These are phyloP conservation scores for Tenthredo livida DNA, from an alignment of 2,888 invertebrate species.

Conservation along the genomic window DNA sequence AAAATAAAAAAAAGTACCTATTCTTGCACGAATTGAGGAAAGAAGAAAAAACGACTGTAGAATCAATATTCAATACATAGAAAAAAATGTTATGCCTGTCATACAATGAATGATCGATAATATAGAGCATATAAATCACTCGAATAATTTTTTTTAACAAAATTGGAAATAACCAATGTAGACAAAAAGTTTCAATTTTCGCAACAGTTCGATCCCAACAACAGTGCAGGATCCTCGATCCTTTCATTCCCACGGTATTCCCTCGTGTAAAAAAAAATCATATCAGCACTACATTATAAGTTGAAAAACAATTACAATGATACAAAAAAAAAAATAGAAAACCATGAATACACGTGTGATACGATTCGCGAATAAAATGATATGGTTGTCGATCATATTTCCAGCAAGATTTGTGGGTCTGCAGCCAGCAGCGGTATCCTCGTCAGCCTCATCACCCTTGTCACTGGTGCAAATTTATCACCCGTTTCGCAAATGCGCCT, in stretches of 20 bases:
- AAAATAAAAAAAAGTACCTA: not conserved
- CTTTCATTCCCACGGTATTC: not conserved
- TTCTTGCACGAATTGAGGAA: not conserved
- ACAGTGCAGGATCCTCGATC: not conserved
- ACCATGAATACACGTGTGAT: not conserved
- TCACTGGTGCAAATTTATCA: conserved; percentile 24
- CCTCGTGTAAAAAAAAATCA: not conserved
- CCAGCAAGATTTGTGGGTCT: conserved; percentile 3
- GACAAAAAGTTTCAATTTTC: not conserved
- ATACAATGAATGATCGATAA: no score
- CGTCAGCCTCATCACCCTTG: conserved; percentile 1
- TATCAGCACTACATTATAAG: not conserved
- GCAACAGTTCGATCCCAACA: not conserved
- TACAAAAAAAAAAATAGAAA: not conserved
- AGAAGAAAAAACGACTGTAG: not conserved
- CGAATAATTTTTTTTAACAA: no score
- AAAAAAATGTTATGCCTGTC: not conserved
- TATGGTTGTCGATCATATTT: conserved; percentile 10
- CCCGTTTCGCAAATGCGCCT: not conserved
- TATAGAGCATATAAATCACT: no score
- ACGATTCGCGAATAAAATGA: not conserved
- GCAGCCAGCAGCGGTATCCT: not conserved
- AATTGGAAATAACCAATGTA: no score
- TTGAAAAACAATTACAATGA: no score
- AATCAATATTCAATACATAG: not conserved